These are phyloP conservation scores for Chamaea fasciata DNA, from an alignment of 2,113 vertebrate genomes.

Conservation along the genomic window DNA sequence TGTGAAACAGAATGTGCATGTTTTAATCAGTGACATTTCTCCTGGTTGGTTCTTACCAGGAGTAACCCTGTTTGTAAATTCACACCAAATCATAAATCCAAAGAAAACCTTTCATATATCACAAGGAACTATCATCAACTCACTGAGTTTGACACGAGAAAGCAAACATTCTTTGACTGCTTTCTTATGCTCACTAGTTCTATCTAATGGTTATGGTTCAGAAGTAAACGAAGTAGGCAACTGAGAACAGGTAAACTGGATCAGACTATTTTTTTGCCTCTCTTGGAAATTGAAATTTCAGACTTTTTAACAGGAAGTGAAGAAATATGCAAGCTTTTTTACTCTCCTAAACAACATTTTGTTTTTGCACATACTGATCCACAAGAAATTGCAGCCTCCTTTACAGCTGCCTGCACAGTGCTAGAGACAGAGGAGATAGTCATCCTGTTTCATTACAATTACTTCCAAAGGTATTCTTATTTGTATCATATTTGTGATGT, in stretches of 20 bases:
- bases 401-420: background rate
- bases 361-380: background rate
- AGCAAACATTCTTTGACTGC: background rate
- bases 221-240: background rate
- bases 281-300: background rate
- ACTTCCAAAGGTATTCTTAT: background rate
- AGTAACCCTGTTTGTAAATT: background rate
- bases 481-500: background rate
- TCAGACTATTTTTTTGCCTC: background rate
- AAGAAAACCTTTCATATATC: background rate
- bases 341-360: background rate
- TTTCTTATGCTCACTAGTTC: background rate
- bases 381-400: background rate
- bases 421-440: background rate
- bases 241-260: background rate
- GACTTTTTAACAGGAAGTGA: background rate
- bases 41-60: background rate
- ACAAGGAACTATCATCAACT: background rate
- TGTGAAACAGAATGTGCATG: background rate
- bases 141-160: background rate
- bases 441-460: background rate
- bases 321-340: background rate
- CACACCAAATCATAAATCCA: background rate
- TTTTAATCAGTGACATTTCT: background rate
- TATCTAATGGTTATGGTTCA: background rate